Conservation (phyloP, 2,113 vertebrate species). For the Lepus timidus region DNA sequence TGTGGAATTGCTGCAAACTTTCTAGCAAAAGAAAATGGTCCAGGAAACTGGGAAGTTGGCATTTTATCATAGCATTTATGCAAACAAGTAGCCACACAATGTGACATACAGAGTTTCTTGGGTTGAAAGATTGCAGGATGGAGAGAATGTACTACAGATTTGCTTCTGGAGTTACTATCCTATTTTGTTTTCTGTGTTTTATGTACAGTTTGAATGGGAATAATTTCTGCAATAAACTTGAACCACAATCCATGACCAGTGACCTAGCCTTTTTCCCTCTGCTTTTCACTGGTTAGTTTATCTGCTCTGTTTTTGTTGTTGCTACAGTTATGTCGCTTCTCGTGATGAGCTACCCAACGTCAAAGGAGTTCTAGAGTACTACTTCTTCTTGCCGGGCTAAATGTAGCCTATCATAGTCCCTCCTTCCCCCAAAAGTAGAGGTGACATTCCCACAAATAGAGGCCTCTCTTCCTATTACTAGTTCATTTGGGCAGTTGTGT, state of each 20-base stretch:
- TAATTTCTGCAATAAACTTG: background rate
- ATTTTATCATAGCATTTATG: background rate
- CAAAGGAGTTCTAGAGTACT: background rate
- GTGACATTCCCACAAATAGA: background rate
- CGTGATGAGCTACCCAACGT: background rate
- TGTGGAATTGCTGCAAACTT: background rate
- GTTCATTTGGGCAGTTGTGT: background rate
- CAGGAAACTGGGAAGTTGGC: background rate
- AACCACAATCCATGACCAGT: too few relatives aligned
- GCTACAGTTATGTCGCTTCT: background rate
- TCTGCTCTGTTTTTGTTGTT: background rate
- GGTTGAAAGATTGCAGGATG: background rate
- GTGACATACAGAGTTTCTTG: background rate
- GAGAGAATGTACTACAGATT: rapidly evolving
- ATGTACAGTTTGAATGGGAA: background rate
- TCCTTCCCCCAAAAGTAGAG: background rate
- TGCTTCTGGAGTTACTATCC: rapidly evolving
- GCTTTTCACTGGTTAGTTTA: background rate
- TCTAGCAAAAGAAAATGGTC: background rate
- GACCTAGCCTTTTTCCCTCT: background rate
- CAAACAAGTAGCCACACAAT: background rate
- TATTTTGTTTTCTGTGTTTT: background rate
- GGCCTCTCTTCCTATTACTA: background rate
- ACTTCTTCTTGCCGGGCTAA: background rate
- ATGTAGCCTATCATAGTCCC: background rate